phyloP scores from a whole-genome alignment of 2,888 invertebrate genomes.

The Metacarcinus magister region DNA sequence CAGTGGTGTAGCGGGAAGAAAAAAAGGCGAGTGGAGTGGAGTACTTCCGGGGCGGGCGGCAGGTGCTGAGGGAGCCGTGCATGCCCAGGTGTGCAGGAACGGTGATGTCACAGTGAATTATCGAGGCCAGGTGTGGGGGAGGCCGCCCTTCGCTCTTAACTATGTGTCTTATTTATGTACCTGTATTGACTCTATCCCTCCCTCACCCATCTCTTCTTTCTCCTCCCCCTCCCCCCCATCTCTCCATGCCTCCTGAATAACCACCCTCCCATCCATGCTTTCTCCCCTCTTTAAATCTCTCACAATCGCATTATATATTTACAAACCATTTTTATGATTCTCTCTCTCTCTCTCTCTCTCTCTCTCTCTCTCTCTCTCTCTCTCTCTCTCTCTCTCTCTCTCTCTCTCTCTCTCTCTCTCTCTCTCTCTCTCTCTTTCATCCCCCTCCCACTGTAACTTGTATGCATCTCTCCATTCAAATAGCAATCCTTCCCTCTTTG shows the following conservation, averaged over 20 bases:
- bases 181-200: not conserved
- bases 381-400: not conserved
- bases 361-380: too few relatives aligned
- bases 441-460: not conserved
- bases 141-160: not conserved
- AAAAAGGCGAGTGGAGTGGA: too few relatives aligned
- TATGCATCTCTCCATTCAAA: not conserved
- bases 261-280: not conserved
- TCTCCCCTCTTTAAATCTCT: not conserved
- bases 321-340: too few relatives aligned
- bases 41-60: not conserved
- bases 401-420: slow-evolving; percentile 26
- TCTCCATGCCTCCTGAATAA: too few relatives aligned
- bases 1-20: too few relatives aligned
- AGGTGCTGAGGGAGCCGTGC: not conserved
- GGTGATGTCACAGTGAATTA: slow-evolving; percentile 50
- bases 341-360: too few relatives aligned
- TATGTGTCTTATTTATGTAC: not conserved
- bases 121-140: not conserved
- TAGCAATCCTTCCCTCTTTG: not conserved
- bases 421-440: not conserved
- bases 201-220: not conserved
- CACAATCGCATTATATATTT: too few relatives aligned
- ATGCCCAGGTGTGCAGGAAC: not conserved
- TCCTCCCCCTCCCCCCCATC: not conserved